Evolutionary conservation across 2,888 invertebrate genomes (phyloP).

Genomic region (Hedychridium roseum): DNA sequence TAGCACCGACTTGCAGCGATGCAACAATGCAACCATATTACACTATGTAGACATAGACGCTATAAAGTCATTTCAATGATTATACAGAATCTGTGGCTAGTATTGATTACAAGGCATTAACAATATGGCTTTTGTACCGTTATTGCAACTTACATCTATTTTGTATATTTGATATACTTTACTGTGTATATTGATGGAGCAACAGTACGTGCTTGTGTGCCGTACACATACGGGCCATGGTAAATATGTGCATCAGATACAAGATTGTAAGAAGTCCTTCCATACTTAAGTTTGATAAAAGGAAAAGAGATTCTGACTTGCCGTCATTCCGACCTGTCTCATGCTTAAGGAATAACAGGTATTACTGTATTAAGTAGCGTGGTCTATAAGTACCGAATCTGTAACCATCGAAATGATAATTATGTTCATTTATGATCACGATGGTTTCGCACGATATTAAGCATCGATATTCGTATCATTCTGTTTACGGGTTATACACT

Average conservation of each 20-base stretch:
- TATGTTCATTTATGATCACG: neutral
- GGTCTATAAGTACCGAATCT: neutral
- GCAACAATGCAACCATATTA: conserved; percentile 18
- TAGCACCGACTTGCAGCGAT: conserved; percentile 25
- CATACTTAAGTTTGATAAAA: neutral
- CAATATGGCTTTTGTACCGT: conserved; percentile 31
- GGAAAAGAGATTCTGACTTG: neutral
- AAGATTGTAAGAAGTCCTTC: neutral
- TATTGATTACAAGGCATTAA: conserved; percentile 12
- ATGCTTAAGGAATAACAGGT: neutral
- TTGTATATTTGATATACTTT: conserved; percentile 30
- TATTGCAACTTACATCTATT: conserved; percentile 31
- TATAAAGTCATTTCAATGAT: conserved; percentile 25
- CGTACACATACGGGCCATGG: conserved; percentile 12
- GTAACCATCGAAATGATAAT: neutral
- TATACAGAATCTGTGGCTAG: conserved; percentile 21
- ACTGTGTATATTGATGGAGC: conserved; percentile 15
- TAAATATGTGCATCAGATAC: conserved; percentile 4
- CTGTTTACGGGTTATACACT: too few relatives aligned
- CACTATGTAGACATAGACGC: conserved; percentile 24
- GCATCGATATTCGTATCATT: neutral
- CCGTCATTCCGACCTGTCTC: neutral
- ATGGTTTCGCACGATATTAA: neutral
- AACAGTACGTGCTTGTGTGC: conserved; percentile 15
- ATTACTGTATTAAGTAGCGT: neutral